These are phyloP conservation scores for Garra rufa DNA, from an alignment of 2,113 vertebrate genomes.

Conservation along the genomic window DNA sequence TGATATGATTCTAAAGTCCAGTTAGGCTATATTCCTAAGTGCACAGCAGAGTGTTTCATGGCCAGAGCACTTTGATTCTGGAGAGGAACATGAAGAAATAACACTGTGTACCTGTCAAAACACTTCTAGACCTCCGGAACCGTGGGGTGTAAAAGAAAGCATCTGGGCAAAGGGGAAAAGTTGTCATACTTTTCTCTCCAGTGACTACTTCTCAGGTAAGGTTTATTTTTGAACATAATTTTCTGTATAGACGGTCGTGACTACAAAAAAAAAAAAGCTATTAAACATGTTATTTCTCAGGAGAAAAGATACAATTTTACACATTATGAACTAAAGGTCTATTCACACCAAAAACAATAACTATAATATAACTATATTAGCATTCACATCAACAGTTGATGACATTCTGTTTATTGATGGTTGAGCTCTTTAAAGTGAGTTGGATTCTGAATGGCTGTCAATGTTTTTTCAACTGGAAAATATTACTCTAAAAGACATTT, in stretches of 20 bases:
- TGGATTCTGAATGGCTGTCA: background rate
- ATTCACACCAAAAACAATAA: background rate
- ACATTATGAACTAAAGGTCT: background rate
- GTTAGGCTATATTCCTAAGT: constrained; percentile 57
- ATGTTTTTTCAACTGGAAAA: background rate
- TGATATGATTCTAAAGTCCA: constrained; percentile 67
- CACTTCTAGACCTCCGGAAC: background rate
- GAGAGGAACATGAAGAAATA: background rate
- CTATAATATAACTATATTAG: background rate
- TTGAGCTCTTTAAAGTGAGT: background rate
- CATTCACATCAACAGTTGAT: background rate
- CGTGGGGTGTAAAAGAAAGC: background rate
- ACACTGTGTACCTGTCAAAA: background rate
- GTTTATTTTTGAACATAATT: background rate
- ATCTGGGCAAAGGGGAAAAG: background rate
- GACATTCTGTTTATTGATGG: background rate
- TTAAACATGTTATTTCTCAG: background rate
- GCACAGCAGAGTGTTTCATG: constrained; percentile 48
- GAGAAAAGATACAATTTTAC: background rate
- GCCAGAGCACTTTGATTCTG: background rate
- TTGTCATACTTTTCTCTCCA: background rate
- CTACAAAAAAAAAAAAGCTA: background rate
- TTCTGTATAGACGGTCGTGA: background rate
- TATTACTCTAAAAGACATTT: background rate
- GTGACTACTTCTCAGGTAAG: background rate